These are phyloP conservation scores for Eudemis profundana DNA, from an alignment of 2,888 invertebrate genomes.

Conservation along the genomic window DNA sequence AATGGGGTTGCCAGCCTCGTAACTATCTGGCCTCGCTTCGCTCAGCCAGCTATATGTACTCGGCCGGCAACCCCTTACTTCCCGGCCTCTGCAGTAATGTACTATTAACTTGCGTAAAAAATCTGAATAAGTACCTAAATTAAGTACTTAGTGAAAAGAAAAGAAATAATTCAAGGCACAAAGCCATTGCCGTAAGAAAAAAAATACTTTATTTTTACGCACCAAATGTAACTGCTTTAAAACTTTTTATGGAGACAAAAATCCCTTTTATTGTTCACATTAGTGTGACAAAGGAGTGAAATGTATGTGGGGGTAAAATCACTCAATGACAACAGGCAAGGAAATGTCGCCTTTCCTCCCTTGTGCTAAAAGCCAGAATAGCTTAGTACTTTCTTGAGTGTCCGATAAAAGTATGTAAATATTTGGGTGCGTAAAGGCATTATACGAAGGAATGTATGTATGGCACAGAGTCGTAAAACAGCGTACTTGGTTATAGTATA, in stretches of 20 bases:
- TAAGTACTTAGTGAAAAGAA: too few species aligned
- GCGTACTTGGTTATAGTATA: background rate
- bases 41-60: too few species aligned
- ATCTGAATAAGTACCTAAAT: too few species aligned
- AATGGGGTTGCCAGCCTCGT: too few species aligned
- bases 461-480: conserved; percentile 29
- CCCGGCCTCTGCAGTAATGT: too few species aligned
- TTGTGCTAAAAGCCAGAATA: conserved; percentile 8
- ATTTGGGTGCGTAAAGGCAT: conserved; percentile 43
- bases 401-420: conserved; percentile 44
- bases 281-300: conserved; percentile 44
- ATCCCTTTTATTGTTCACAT: conserved; percentile 44
- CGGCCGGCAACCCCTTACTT: too few species aligned
- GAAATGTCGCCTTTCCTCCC: conserved; percentile 12
- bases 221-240: conserved; percentile 31
- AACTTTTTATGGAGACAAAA: conserved; percentile 44
- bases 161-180: background rate
- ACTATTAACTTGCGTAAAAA: too few species aligned
- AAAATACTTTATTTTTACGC: conserved; percentile 11
- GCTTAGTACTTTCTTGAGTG: conserved; percentile 19
- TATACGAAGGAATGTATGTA: conserved; percentile 33
- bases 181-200: conserved; percentile 5
- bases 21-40: too few species aligned
- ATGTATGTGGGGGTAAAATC: conserved; percentile 38
- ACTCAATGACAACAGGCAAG: conserved; percentile 13